phyloP scores from a whole-genome alignment of 2,888 invertebrate genomes.

The Acronicta alni region DNA sequence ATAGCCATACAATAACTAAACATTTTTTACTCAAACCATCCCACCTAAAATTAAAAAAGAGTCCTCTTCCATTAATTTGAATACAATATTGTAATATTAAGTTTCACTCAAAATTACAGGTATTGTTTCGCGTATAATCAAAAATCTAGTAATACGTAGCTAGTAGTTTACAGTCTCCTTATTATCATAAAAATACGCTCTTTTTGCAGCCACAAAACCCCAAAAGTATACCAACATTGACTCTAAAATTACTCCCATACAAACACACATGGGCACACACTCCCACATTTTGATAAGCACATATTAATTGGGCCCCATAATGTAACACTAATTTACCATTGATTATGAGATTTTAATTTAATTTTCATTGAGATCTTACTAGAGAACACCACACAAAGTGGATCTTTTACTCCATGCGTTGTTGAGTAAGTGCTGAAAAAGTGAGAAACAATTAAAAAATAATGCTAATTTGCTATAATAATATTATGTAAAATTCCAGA shows the following conservation, averaged over 20 bases:
- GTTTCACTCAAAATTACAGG: no score
- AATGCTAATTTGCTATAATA: no score
- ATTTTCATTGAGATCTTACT: neutral
- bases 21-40: no score
- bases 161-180: no score
- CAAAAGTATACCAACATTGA: conserved; percentile 29
- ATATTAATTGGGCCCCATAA: conserved; percentile 33
- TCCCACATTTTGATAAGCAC: conserved; percentile 49
- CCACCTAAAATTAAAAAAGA: no score
- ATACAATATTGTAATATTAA: no score
- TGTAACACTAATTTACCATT: conserved; percentile 46
- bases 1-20: no score
- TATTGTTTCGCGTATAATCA: no score
- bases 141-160: no score
- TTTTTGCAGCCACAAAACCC: conserved; percentile 14
- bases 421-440: neutral
- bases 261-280: conserved; percentile 20
- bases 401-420: neutral
- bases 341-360: conserved; percentile 47
- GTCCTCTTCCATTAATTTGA: no score
- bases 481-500: no score
- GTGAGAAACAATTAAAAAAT: no score
- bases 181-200: neutral
- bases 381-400: neutral
- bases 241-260: conserved; percentile 21